Evolutionary conservation across 2,888 invertebrate genomes (phyloP).

Genomic region (Pachymerium ferrugineum): DNA sequence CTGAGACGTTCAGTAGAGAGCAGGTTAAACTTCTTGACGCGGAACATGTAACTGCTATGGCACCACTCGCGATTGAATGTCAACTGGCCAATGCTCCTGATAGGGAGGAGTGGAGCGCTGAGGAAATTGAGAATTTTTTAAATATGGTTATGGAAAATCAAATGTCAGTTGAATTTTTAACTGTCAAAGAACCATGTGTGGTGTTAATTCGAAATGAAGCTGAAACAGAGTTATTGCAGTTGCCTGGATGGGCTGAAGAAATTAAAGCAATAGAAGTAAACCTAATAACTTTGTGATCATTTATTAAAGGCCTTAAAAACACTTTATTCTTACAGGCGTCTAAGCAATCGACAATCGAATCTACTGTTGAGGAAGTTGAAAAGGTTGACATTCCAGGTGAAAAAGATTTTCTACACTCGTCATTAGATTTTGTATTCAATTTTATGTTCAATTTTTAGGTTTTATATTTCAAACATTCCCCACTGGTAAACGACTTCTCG

Average conservation of each 20-base stretch:
- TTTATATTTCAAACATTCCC: neutral
- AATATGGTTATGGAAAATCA: constrained; percentile 35
- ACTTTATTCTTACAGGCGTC: too few species aligned
- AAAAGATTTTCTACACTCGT: too few species aligned
- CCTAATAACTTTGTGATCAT: too few species aligned
- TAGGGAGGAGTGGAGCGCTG: neutral
- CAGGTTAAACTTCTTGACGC: constrained; percentile 40
- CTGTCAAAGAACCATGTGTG: neutral
- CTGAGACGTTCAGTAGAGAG: constrained; percentile 39
- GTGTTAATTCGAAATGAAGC: neutral
- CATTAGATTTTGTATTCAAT: neutral
- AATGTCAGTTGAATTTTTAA: neutral
- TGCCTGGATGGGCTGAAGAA: neutral
- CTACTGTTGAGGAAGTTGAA: too few species aligned
- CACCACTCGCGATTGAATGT: constrained; percentile 42
- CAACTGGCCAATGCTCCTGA: neutral
- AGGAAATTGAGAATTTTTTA: constrained; percentile 32
- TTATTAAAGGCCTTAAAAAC: too few species aligned
- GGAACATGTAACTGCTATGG: constrained; percentile 39
- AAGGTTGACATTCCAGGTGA: too few species aligned
- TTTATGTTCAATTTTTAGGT: neutral
- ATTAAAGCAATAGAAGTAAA: neutral
- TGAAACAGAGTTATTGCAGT: neutral
- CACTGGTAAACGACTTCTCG: constrained; percentile 27
- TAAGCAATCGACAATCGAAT: too few species aligned